These are phyloP conservation scores for Sternarchorhynchus goeldii DNA, from an alignment of 2,797 vertebrate species.

Conservation along the genomic window DNA sequence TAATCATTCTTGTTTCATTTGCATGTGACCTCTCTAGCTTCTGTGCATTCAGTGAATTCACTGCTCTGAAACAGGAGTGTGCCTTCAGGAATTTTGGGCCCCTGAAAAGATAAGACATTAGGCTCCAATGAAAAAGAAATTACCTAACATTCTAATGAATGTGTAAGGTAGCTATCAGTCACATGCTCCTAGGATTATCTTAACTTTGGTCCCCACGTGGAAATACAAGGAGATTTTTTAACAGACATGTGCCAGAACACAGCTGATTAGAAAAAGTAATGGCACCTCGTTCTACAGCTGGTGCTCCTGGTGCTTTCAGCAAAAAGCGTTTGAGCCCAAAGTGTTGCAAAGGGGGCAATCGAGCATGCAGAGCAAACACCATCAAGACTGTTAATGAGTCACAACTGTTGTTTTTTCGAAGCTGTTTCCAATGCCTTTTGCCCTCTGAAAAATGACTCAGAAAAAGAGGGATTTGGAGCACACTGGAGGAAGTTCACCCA, in stretches of 20 bases:
- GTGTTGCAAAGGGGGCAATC: conserved; percentile 12
- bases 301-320: not conserved
- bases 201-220: not conserved
- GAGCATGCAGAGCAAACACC: conserved; percentile 23
- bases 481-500: not conserved
- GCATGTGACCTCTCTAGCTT: too few relatives aligned
- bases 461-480: not conserved
- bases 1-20: too few relatives aligned
- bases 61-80: too few relatives aligned
- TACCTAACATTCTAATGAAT: too few relatives aligned
- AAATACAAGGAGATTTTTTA: conserved; percentile 23
- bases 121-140: too few relatives aligned
- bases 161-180: too few relatives aligned
- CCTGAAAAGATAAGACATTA: too few relatives aligned
- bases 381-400: conserved; percentile 28
- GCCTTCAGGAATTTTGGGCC: too few relatives aligned
- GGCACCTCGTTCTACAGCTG: not conserved
- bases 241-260: conserved; percentile 8
- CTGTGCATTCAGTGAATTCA: too few relatives aligned
- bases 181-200: too few relatives aligned
- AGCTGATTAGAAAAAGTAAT: conserved; percentile 17
- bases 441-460: conserved; percentile 5
- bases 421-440: not conserved
- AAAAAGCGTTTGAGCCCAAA: conserved; percentile 18
- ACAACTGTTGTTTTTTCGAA: conserved; percentile 14